Evolutionary conservation across 2,113 vertebrate genomes (phyloP), one percentile per base, ranked within the genome.

Genomic region (Lethenteron reissneri): DNA sequence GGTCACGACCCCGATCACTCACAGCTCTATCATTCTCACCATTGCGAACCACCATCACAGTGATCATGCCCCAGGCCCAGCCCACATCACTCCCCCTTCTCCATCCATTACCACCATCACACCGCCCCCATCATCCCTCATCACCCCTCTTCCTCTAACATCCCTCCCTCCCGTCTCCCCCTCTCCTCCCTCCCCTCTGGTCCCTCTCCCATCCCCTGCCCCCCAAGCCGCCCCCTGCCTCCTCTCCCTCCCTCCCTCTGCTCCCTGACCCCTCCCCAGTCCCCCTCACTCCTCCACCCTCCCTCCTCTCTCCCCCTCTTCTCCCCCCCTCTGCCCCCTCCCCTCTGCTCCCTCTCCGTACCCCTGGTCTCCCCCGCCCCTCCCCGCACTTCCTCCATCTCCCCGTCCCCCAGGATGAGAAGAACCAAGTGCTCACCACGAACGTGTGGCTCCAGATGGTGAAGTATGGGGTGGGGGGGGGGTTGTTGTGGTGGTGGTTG

Each of bases 371-470:
- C 10, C 9, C 21, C 62, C 3, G 9, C n/a, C 21, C 17, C 21
- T 68, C n/a, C 21, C n/a, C 21, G n/a, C 21, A 68, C 62, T 21
- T 17, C 62, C 11, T 9, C 11, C 56, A 19, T 56, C 70, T n/a
- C 19, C 70, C 56, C 14, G 8, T 71, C 70, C 21, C 17, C 19
- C 74, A 86, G 84, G 84, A 86, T 74, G 84, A 86, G 76, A 85
- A 85, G 79, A 86, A 85, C 76, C 84, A 86, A 75, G 78, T 86
- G 60, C 77, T 86, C 58, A 86, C 84, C 69, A 78, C 81, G 21
- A 86, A 86, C 73, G 82, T 86, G 58, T 86, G 84, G 84, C 78
- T 86, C 3, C 81, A 81, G 72, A 86, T 86, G 84, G 84, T 85
- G 80, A 83, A 80, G 58, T 17, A 14, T 21, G n/a, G 41, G 41